Conservation (phyloP, 2,888 invertebrate species). For the Torymus texanus region DNA sequence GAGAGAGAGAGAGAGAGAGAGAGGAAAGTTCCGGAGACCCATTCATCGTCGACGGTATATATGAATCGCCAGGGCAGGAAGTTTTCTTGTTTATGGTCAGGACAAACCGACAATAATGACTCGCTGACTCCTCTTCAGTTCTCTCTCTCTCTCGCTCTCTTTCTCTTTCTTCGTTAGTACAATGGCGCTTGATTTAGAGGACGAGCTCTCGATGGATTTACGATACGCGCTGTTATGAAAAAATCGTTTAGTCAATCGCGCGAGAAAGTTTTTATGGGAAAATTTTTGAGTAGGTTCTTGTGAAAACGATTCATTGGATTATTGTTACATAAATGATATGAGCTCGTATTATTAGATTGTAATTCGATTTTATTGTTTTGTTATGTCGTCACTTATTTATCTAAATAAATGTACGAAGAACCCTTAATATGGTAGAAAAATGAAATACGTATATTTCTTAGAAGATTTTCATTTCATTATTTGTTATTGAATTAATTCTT, state of each 20-base stretch:
- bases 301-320: no score
- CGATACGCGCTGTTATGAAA: slow-evolving; percentile 35
- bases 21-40: slow-evolving; percentile 34
- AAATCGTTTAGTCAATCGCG: slow-evolving; percentile 35
- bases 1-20: slow-evolving; percentile 12
- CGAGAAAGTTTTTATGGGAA: slow-evolving; percentile 32
- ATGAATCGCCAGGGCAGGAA: slow-evolving; percentile 24
- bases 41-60: slow-evolving; percentile 17
- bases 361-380: slow-evolving; percentile 20
- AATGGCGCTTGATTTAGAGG: slow-evolving; percentile 45
- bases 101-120: slow-evolving; percentile 40
- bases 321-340: background rate
- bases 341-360: slow-evolving; percentile 9
- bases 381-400: no score
- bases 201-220: slow-evolving; percentile 40
- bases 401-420: no score
- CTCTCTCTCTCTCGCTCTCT: background rate
- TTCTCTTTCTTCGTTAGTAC: slow-evolving; percentile 1
- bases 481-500: no score
- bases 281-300: no score
- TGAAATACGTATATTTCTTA: no score
- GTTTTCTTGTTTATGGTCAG: slow-evolving; percentile 46
- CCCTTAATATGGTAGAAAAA: no score
- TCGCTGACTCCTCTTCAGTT: slow-evolving; percentile 1
- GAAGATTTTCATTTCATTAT: no score